A percentile compares a stretch with the other conserved stretches of the same genome.
phyloP scores from a whole-genome alignment of 1,140 invertebrate species.

The Halictus rubicundus region DNA sequence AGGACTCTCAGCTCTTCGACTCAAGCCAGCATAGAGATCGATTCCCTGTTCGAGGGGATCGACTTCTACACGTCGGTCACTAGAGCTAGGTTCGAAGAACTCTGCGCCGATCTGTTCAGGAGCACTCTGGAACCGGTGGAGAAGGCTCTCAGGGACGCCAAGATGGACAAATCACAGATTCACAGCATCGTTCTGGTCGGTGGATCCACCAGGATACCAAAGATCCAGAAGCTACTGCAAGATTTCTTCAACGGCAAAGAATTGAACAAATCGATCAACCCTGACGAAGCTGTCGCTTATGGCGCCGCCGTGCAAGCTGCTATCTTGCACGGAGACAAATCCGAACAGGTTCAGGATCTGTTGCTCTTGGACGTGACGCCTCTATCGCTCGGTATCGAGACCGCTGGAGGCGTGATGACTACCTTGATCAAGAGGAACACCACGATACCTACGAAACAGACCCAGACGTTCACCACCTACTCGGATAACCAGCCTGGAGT shows the following conservation, averaged over 20 bases:
- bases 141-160: slow-evolving; percentile 86
- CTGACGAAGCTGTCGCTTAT: slow-evolving; percentile 90
- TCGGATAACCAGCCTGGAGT: slow-evolving; percentile 87
- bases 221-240: slow-evolving; percentile 82
- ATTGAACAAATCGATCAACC: slow-evolving; percentile 86
- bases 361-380: slow-evolving; percentile 87
- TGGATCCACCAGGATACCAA: slow-evolving; percentile 84
- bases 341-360: slow-evolving; percentile 86
- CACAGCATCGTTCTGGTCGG: slow-evolving; percentile 83
- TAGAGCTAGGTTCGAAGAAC: slow-evolving; percentile 86
- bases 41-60: slow-evolving; percentile 88
- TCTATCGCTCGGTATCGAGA: slow-evolving; percentile 85
- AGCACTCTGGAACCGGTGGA: slow-evolving; percentile 86
- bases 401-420: slow-evolving; percentile 85
- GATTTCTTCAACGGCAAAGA: slow-evolving; percentile 87
- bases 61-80: slow-evolving; percentile 89
- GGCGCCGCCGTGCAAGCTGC: slow-evolving; percentile 87
- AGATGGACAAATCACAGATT: slow-evolving; percentile 84
- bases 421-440: slow-evolving; percentile 85
- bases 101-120: slow-evolving; percentile 86
- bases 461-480: slow-evolving; percentile 85
- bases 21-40: slow-evolving; percentile 88
- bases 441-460: slow-evolving; percentile 85
- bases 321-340: slow-evolving; percentile 82
- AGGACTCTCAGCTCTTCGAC: slow-evolving; percentile 88